Conservation (phyloP, 2,888 invertebrate species). For the Loripinus fragilis region DNA sequence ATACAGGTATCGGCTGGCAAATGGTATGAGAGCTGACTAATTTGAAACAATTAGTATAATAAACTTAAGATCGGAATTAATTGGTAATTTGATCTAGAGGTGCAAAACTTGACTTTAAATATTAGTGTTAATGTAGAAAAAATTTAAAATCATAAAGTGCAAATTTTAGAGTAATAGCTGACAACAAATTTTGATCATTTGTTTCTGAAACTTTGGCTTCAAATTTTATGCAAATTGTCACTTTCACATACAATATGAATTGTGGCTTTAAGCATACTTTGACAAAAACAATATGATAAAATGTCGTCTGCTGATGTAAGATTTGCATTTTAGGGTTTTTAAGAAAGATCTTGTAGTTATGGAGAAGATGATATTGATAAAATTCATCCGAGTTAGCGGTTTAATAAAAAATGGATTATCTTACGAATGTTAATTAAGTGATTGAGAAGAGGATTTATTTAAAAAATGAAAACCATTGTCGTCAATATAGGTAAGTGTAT, state of each 20-base stretch:
- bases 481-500: neutral
- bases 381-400: neutral
- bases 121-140: neutral
- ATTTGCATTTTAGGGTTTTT: neutral
- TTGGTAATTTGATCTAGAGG: slow-evolving; percentile 7
- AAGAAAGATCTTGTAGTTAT: neutral
- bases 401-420: slow-evolving; percentile 8
- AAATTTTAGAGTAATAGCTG: too few relatives aligned
- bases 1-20: neutral
- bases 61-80: slow-evolving; percentile 7
- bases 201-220: too few relatives aligned
- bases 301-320: too few relatives aligned
- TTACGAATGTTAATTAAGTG: neutral
- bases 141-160: too few relatives aligned
- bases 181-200: too few relatives aligned
- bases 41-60: slow-evolving; percentile 7
- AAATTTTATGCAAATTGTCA: too few relatives aligned
- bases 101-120: neutral
- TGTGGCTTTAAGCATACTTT: too few relatives aligned
- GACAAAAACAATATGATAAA: too few relatives aligned
- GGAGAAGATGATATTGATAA: slow-evolving; percentile 6
- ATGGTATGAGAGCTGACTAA: neutral
- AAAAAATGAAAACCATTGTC: slow-evolving; percentile 3
- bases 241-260: too few relatives aligned
- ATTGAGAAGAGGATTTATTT: neutral